A percentile compares a stretch with the other conserved stretches of the same genome.
phyloP scores from a whole-genome alignment of 2,113 vertebrate genomes.

The Aphyosemion australe region DNA sequence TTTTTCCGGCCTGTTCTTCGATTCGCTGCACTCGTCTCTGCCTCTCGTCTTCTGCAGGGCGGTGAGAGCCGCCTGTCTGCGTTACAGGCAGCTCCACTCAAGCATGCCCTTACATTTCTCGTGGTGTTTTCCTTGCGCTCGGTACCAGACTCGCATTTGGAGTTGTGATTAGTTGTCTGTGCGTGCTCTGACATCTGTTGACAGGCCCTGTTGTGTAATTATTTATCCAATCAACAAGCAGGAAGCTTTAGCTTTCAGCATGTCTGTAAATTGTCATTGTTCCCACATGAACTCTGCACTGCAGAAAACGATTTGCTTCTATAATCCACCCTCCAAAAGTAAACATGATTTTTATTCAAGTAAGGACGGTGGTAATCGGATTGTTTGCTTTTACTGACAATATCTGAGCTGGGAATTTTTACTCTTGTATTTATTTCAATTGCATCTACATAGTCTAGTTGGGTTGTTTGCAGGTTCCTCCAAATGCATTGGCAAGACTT shows the following conservation, averaged over 20 bases:
- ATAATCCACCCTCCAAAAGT: neutral
- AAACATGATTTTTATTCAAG: neutral
- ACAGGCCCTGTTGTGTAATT: constrained; percentile 35
- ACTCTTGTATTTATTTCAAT: too few species aligned
- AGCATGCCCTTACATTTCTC: constrained; percentile 51
- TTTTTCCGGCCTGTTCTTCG: constrained; percentile 9
- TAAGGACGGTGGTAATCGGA: too few species aligned
- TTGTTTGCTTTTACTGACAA: too few species aligned
- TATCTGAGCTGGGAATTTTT: too few species aligned
- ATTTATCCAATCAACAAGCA: constrained; percentile 48
- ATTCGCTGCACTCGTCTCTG: neutral
- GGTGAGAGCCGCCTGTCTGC: constrained; percentile 20
- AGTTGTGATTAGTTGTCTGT: constrained; percentile 39
- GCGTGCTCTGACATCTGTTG: constrained; percentile 50
- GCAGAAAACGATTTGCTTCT: neutral
- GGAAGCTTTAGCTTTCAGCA: constrained; percentile 25
- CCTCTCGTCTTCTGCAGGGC: constrained; percentile 43
- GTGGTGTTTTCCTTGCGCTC: constrained; percentile 31
- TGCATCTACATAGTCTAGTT: too few species aligned
- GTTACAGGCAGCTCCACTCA: constrained; percentile 39
- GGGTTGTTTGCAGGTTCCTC: too few species aligned
- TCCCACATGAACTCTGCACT: neutral
- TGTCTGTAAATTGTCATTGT: constrained; percentile 7
- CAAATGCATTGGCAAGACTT: too few species aligned
- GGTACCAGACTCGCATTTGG: constrained; percentile 24